phyloP scores from a whole-genome alignment of 2,888 invertebrate species.

The Graphium colonna region DNA sequence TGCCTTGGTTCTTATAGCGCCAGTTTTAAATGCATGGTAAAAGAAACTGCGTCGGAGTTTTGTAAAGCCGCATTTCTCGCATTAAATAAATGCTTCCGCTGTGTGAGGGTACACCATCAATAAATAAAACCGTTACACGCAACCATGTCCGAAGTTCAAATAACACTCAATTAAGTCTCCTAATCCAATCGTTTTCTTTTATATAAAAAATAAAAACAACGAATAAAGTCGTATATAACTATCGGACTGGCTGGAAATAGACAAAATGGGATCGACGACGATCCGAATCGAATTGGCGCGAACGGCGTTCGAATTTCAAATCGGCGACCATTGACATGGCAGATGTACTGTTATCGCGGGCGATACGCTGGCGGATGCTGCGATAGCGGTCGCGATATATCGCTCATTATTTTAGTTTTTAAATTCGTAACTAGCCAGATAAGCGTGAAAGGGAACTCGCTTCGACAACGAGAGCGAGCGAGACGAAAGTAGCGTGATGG shows the following conservation, averaged over 20 bases:
- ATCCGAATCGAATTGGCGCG: slow-evolving; percentile 14
- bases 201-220: not conserved
- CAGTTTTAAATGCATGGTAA: no score
- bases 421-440: slow-evolving; percentile 54
- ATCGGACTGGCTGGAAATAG: slow-evolving; percentile 10
- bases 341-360: slow-evolving; percentile 57
- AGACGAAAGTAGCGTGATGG: slow-evolving; percentile 55
- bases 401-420: slow-evolving; percentile 65
- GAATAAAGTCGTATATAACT: slow-evolving; percentile 1
- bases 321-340: slow-evolving; percentile 49
- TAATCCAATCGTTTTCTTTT: no score
- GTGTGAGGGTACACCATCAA: not conserved
- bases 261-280: slow-evolving; percentile 11
- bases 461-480: slow-evolving; percentile 40
- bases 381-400: slow-evolving; percentile 46
- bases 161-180: no score
- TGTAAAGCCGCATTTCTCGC: not conserved
- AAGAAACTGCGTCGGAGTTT: not conserved
- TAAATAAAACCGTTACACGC: no score
- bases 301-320: slow-evolving; percentile 34
- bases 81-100: not conserved
- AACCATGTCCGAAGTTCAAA: not conserved
- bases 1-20: no score
- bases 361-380: slow-evolving; percentile 64
- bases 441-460: slow-evolving; percentile 44